Evolutionary conservation across 2,888 invertebrate genomes (phyloP).

Genomic region (Vannuccia rotundouncinata): DNA sequence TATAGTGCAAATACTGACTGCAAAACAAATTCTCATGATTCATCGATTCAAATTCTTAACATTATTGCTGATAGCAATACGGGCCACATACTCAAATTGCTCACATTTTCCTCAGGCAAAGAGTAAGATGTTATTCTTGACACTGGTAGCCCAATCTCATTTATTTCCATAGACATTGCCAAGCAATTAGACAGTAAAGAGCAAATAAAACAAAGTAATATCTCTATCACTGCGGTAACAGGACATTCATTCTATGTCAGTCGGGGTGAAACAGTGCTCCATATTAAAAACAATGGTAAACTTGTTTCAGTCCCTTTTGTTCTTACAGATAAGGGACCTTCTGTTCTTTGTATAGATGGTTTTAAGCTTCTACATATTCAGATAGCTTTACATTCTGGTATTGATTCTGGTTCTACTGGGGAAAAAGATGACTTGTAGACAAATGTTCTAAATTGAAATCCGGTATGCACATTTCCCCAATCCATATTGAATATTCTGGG

Average conservation of each 20-base stretch:
- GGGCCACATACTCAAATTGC: background rate
- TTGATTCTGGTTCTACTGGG: background rate
- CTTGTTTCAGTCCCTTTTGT: background rate
- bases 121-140: constrained; percentile 8
- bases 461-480: constrained; percentile 14
- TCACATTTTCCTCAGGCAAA: background rate
- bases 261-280: background rate
- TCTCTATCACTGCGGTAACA: background rate
- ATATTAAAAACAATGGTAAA: background rate
- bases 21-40: background rate
- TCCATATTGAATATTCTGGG: background rate
- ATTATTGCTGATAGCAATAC: background rate
- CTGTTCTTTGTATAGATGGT: constrained; percentile 18
- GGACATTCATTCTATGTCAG: constrained; percentile 6
- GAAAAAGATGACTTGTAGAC: constrained; percentile 2
- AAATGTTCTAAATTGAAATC: background rate
- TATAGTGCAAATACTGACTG: constrained; percentile 19
- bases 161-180: background rate
- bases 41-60: background rate
- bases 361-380: background rate
- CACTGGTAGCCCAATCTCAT: background rate
- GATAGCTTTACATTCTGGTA: background rate
- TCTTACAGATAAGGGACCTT: constrained; percentile 18
- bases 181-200: background rate
- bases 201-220: background rate